These are phyloP conservation scores for Apostichopus leukothele DNA, from an alignment of 53 echinoderm and acorn worm species.

Conservation along the genomic window DNA sequence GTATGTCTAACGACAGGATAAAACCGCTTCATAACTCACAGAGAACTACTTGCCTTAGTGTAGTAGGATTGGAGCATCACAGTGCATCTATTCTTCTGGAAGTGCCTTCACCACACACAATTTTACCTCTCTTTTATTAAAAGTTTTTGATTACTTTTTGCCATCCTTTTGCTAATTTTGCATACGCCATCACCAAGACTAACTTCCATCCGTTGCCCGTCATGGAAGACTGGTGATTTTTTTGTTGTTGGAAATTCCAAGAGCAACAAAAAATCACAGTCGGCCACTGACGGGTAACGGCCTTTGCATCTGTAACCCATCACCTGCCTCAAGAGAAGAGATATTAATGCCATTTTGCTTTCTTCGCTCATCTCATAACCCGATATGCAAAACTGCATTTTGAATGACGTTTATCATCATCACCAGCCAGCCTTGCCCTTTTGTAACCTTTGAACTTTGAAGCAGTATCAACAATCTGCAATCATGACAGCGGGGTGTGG, in stretches of 20 bases:
- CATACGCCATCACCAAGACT: conserved; percentile 43
- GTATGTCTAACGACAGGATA: too few species aligned
- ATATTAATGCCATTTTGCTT: conserved; percentile 40
- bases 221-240: conserved; percentile 99
- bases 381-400: conserved; percentile 25
- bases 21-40: too few species aligned
- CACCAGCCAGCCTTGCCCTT: conserved; percentile 6
- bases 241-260: conserved; percentile 85
- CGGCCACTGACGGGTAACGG: conserved; percentile 86
- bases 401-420: neutral
- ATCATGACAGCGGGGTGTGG: neutral
- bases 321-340: conserved; percentile 2
- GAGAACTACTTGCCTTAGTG: too few species aligned
- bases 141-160: neutral
- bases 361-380: conserved; percentile 19
- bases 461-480: neutral
- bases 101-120: too few species aligned
- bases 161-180: conserved; percentile 35
- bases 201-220: conserved; percentile 42
- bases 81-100: too few species aligned
- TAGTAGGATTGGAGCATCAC: too few species aligned
- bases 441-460: neutral
- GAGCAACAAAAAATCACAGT: conserved; percentile 99
- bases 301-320: conserved; percentile 28
- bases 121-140: too few species aligned